phyloP scores from a whole-genome alignment of 2,888 invertebrate genomes.

The Caenorhabditis sp. region DNA sequence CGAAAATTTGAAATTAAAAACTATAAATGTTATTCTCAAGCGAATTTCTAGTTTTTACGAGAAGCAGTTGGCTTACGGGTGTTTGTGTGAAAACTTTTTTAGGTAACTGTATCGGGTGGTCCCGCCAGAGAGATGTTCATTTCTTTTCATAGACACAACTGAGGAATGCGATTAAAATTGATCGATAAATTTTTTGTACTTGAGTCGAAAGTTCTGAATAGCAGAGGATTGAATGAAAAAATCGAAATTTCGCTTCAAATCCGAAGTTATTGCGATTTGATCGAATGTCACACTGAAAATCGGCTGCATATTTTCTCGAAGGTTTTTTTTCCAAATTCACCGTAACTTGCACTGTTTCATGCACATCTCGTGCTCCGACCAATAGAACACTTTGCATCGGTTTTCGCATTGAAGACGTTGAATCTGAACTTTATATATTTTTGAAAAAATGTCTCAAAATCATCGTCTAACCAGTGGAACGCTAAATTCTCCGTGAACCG shows the following conservation, averaged over 20 bases:
- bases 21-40: too few relatives aligned
- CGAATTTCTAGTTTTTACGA: too few relatives aligned
- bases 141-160: too few relatives aligned
- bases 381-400: slow-evolving; percentile 49
- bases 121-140: too few relatives aligned
- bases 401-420: slow-evolving; percentile 54
- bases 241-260: slow-evolving; percentile 60
- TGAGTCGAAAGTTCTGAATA: slow-evolving; percentile 56
- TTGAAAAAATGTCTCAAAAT: neutral
- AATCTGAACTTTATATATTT: slow-evolving; percentile 40
- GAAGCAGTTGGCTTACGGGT: too few relatives aligned
- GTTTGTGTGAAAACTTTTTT: too few relatives aligned
- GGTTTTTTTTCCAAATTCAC: too few relatives aligned
- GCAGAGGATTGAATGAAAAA: slow-evolving; percentile 56
- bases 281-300: slow-evolving; percentile 60
- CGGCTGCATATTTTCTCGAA: too few relatives aligned
- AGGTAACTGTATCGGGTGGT: too few relatives aligned
- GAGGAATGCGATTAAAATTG: too few relatives aligned
- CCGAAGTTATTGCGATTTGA: slow-evolving; percentile 49
- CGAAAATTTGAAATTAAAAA: too few relatives aligned
- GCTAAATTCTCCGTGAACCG: slow-evolving; percentile 53
- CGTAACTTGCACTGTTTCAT: slow-evolving; percentile 44
- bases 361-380: slow-evolving; percentile 55
- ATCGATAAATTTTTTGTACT: slow-evolving; percentile 55
- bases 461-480: slow-evolving; percentile 34